Base-by-base conservation (phyloP, 2,888 invertebrate genomes). In the Perdita meconis region DNA sequence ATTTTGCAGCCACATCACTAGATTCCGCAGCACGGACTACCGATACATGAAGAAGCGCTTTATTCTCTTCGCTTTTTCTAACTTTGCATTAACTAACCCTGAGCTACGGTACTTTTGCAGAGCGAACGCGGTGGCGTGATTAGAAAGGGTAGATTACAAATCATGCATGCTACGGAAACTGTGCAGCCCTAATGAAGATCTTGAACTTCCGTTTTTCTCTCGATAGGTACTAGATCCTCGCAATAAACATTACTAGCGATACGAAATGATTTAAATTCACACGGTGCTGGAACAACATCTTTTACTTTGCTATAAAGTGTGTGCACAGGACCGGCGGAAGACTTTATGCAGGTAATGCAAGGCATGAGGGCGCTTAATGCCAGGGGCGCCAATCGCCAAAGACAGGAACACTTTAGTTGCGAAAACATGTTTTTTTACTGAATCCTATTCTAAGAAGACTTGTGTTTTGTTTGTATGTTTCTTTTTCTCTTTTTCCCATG, bases 101-200 rank as follows among this genome's bases (percentile, higher is more conserved):
- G 22, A 68, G 65, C 65, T 79, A 69, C 60, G 47, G 64, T 69
- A 72, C 78, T 80, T 69, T 66, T 69, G 60, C 63, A 51, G 36
- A 61, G 40, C 53, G 42, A 66, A 57, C 79, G 42, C 55, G 50
- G 59, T 38, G 50, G 30, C 66, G 69, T 67, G 73, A 82, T 82
- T 82, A 76, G 83, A 80, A 82, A 69, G 73, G 80, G 64, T 73
- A 76, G 73, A 82, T 80, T 83, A 83, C 82, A 82, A 79, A 73
- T 70, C 72, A 73, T 57, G 57, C 59, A 70, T 42, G 70, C 36
- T 61, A 30, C 53, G 55, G 50, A 60, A 69, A 53, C 34, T 34
- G 64, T 30, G 42, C 30, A 30, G 57, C 55, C 53, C 60, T n/a
- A 56, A 61, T 51, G 57, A 70, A 73, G 50, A 53, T 22, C n/a